Evolutionary conservation across 2,888 invertebrate species (phyloP).

Genomic region (Synergus laeviventris): DNA sequence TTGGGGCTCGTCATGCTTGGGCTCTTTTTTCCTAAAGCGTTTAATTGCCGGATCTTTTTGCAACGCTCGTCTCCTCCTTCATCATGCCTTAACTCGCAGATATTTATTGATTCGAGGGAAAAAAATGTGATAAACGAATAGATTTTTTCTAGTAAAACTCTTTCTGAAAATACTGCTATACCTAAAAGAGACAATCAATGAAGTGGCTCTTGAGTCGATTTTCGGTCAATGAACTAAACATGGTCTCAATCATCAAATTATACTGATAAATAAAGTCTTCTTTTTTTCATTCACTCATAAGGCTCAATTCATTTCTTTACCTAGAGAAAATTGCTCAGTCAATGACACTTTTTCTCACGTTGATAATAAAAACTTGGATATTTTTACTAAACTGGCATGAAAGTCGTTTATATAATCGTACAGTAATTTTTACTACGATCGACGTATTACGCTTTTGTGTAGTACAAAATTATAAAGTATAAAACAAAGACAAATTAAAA

Average conservation of each 20-base stretch:
- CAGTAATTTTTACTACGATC: too few relatives aligned
- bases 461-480: not conserved
- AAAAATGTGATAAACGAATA: not conserved
- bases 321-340: not conserved
- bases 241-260: not conserved
- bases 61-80: conserved; percentile 16
- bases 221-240: not conserved
- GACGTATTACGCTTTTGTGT: not conserved
- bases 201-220: not conserved
- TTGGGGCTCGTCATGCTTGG: conserved; percentile 47
- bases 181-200: not conserved
- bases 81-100: not conserved
- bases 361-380: not conserved
- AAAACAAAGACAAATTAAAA: too few relatives aligned
- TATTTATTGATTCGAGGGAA: not conserved
- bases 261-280: not conserved
- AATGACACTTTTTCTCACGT: not conserved
- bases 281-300: not conserved
- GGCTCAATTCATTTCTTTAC: not conserved
- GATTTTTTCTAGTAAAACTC: not conserved
- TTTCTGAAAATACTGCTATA: not conserved
- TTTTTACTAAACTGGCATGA: not conserved
- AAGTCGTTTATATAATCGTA: too few relatives aligned
- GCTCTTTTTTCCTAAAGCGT: conserved; percentile 49
- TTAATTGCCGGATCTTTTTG: conserved; percentile 53